A percentile compares a stretch with the other conserved stretches of the same genome.
These are phyloP conservation scores for Drosophila mettleri DNA, from an alignment of 2,888 invertebrate genomes.

Conservation along the genomic window DNA sequence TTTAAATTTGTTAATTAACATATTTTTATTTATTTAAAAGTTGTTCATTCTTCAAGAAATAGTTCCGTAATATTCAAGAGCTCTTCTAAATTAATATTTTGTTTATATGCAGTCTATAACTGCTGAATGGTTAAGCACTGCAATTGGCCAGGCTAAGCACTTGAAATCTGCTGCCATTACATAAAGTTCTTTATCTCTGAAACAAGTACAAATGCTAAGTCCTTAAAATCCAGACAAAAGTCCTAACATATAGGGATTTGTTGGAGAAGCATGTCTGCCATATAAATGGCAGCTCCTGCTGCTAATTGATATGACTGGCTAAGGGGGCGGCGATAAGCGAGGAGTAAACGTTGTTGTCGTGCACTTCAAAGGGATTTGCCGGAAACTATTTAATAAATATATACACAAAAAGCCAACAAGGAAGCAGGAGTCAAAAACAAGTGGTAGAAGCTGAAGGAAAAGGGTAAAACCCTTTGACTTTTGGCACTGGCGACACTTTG, in stretches of 20 bases:
- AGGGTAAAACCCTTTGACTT: constrained; percentile 58
- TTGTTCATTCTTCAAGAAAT: too few relatives aligned
- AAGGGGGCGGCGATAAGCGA: background rate
- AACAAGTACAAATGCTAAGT: background rate
- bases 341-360: constrained; percentile 32
- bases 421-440: background rate
- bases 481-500: constrained; percentile 44
- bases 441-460: background rate
- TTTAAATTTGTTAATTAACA: too few relatives aligned
- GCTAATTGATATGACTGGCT: constrained; percentile 49
- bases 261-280: constrained; percentile 33
- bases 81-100: too few relatives aligned
- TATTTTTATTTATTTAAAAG: too few relatives aligned
- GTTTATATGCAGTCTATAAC: background rate
- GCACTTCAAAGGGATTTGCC: constrained; percentile 63
- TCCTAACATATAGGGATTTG: constrained; percentile 39
- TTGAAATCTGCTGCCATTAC: background rate
- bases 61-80: too few relatives aligned
- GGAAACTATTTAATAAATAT: constrained; percentile 61
- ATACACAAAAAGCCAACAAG: constrained; percentile 4
- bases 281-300: constrained; percentile 23
- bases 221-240: constrained; percentile 28
- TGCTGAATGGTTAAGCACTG: background rate
- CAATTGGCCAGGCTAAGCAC: background rate
- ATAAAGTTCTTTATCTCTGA: constrained; percentile 11